Conservation (phyloP, 2,113 vertebrate genomes). For the Crotalus helleri region DNA sequence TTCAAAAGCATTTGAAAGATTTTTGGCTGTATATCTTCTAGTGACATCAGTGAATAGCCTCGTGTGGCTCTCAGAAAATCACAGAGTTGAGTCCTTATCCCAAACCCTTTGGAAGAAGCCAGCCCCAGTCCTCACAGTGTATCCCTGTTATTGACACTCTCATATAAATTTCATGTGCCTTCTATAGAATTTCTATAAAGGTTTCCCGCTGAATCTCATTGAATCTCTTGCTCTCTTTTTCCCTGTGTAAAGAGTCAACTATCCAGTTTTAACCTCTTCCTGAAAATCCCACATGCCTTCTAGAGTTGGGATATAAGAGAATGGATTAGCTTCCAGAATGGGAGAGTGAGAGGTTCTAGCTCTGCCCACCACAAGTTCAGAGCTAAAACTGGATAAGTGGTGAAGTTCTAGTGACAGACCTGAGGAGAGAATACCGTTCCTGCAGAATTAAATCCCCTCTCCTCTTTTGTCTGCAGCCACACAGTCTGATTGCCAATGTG, state of each 20-base stretch:
- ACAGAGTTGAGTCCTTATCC: background rate
- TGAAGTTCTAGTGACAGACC: no score
- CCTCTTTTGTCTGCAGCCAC: slow-evolving; percentile 74
- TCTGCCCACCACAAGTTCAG: background rate
- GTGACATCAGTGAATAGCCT: background rate
- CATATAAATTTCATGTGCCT: background rate
- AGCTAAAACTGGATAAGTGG: background rate
- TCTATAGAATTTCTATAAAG: background rate
- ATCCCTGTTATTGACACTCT: background rate
- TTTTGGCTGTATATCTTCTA: background rate
- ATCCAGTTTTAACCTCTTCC: background rate
- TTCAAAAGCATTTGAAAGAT: background rate
- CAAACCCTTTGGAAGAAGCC: background rate
- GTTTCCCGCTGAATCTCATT: background rate
- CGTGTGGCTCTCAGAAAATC: background rate
- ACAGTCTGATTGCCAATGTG: slow-evolving; percentile 90
- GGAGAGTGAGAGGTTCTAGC: background rate
- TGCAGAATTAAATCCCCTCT: background rate
- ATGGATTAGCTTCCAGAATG: background rate
- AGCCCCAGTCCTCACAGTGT: background rate
- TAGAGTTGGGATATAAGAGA: background rate
- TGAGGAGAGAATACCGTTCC: background rate
- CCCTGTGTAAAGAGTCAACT: background rate
- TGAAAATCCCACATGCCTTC: background rate
- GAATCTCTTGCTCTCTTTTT: background rate